Percentiles rank a stretch among this genome's conserved stretches.
These are phyloP conservation scores for Andrena flavipes DNA, from an alignment of 2,888 invertebrate species.

Conservation along the genomic window DNA sequence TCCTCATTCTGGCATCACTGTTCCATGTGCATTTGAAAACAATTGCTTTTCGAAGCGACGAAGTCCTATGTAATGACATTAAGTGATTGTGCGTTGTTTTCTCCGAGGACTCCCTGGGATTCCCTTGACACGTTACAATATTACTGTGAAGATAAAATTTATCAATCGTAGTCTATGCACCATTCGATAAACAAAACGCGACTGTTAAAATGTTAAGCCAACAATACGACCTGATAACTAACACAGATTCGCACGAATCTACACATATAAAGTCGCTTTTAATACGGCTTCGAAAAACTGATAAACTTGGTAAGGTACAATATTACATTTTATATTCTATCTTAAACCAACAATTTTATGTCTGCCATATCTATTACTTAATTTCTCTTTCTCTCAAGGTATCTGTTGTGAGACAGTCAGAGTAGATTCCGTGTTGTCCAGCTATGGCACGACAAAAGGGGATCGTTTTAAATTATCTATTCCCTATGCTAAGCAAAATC, in stretches of 20 bases:
- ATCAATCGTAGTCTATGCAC: not conserved
- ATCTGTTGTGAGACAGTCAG: constrained; percentile 64
- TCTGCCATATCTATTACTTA: constrained; percentile 8
- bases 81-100: not conserved
- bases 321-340: not conserved
- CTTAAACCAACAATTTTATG: not conserved
- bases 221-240: constrained; percentile 47
- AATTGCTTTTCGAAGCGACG: not conserved
- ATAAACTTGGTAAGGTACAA: constrained; percentile 65
- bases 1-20: too few species aligned
- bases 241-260: constrained; percentile 48
- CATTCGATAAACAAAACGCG: not conserved
- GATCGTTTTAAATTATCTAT: constrained; percentile 88
- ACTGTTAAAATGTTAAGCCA: constrained; percentile 67
- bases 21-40: not conserved
- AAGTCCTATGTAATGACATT: not conserved
- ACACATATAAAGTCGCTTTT: constrained; percentile 67
- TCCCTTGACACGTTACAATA: not conserved
- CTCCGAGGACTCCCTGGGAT: not conserved
- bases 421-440: constrained; percentile 63
- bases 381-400: constrained; percentile 59
- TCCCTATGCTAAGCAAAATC: constrained; percentile 89
- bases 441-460: constrained; percentile 78
- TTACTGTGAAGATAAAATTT: not conserved
- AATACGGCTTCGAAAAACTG: constrained; percentile 58